phyloP scores from a whole-genome alignment of 2,888 invertebrate genomes.

The Caenorhabditis afra region DNA sequence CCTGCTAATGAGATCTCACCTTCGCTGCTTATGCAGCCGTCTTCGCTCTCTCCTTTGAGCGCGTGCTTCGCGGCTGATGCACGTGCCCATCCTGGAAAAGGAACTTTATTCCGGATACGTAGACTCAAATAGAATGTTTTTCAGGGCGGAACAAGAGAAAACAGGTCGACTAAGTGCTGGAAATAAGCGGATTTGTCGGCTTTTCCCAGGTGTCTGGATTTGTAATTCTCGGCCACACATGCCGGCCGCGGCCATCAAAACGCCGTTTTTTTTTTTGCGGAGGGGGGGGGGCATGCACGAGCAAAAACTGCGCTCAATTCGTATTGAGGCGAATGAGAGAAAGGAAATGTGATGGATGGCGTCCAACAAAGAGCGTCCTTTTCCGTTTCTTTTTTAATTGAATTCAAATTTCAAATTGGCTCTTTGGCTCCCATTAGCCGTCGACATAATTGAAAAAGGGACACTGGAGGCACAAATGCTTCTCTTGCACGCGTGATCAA shows the following conservation, averaged over 20 bases:
- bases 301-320: not conserved
- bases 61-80: slow-evolving; percentile 85
- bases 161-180: not conserved
- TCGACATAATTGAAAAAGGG: too few species aligned
- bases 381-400: too few species aligned
- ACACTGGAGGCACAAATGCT: too few species aligned
- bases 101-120: not conserved
- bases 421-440: too few species aligned
- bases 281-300: too few species aligned
- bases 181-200: not conserved
- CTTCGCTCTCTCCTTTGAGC: slow-evolving; percentile 41
- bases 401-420: too few species aligned
- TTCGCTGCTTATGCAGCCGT: slow-evolving; percentile 23
- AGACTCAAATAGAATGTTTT: slow-evolving; percentile 8
- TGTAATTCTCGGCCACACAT: not conserved
- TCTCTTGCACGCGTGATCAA: not conserved
- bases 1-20: too few species aligned
- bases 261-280: not conserved
- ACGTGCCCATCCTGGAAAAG: slow-evolving; percentile 85
- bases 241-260: slow-evolving; percentile 3
- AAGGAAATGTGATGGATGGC: too few species aligned
- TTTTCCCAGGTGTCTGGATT: slow-evolving; percentile 7
- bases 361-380: too few species aligned
- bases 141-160: not conserved
- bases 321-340: too few species aligned